Evolutionary conservation across 2,113 vertebrate species (phyloP).

Genomic region (Caranx ignobilis): DNA sequence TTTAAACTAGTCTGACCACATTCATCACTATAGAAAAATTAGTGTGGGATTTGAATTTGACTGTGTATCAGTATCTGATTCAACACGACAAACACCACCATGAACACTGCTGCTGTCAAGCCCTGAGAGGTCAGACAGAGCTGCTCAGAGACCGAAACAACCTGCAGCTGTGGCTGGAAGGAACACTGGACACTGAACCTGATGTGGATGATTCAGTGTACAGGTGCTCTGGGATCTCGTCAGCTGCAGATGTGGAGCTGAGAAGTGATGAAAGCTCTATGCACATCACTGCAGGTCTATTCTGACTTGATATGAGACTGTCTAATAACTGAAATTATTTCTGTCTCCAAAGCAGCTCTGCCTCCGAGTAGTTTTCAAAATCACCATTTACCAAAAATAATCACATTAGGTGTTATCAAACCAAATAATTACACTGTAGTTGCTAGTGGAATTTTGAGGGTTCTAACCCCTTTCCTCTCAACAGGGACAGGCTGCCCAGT

Average conservation of each 20-base stretch:
- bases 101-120: constrained; percentile 13
- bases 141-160: constrained; percentile 42
- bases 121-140: constrained; percentile 12
- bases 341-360: constrained; percentile 37
- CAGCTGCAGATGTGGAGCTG: not conserved
- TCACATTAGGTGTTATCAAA: too few relatives aligned
- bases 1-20: too few relatives aligned
- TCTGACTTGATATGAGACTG: not conserved
- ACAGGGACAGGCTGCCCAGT: too few relatives aligned
- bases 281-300: not conserved
- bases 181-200: not conserved
- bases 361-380: not conserved
- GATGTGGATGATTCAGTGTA: not conserved
- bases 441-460: too few relatives aligned
- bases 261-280: not conserved
- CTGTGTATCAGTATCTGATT: too few relatives aligned
- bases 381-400: too few relatives aligned
- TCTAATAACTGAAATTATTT: constrained; percentile 4
- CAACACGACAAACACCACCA: constrained; percentile 2
- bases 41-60: too few relatives aligned
- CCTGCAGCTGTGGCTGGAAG: not conserved
- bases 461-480: too few relatives aligned
- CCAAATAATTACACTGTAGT: too few relatives aligned
- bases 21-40: too few relatives aligned
- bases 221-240: too few relatives aligned